Evolutionary conservation across 2,113 vertebrate genomes (phyloP).

Genomic region (Turnix velox): DNA sequence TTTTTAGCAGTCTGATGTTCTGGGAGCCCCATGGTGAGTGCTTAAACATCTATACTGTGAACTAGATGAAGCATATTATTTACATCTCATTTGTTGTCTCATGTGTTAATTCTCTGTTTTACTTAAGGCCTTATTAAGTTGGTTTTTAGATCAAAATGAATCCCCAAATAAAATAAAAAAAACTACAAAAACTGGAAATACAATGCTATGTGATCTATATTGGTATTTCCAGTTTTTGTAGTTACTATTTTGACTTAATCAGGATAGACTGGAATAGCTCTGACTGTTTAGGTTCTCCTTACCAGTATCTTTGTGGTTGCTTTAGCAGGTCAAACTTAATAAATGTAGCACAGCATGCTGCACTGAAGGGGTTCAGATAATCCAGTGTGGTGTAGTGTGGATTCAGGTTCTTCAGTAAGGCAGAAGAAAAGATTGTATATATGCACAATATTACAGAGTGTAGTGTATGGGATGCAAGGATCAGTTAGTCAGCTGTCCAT

Average conservation of each 20-base stretch:
- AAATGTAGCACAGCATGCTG: not conserved
- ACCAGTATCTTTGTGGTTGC: not conserved
- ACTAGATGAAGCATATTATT: not conserved
- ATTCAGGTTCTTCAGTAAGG: not conserved
- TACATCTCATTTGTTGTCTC: not conserved
- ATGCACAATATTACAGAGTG: too few relatives aligned
- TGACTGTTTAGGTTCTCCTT: not conserved
- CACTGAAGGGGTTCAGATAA: not conserved
- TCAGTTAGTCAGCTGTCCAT: not conserved
- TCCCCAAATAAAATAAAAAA: not conserved
- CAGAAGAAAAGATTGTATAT: too few relatives aligned
- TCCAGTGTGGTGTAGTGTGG: fast-evolving
- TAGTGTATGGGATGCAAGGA: fast-evolving
- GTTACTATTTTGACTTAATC: not conserved
- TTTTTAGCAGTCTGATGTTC: not conserved
- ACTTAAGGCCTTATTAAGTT: not conserved
- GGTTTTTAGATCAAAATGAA: not conserved
- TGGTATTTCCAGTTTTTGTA: not conserved
- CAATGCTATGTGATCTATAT: not conserved
- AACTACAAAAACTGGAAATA: too few relatives aligned
- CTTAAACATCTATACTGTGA: not conserved
- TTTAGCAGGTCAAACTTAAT: not conserved
- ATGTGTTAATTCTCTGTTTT: not conserved
- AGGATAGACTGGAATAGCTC: not conserved
- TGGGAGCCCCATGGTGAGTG: not conserved